Evolutionary conservation across 2,113 vertebrate species (phyloP).

Genomic region (Corythornis cristatus): DNA sequence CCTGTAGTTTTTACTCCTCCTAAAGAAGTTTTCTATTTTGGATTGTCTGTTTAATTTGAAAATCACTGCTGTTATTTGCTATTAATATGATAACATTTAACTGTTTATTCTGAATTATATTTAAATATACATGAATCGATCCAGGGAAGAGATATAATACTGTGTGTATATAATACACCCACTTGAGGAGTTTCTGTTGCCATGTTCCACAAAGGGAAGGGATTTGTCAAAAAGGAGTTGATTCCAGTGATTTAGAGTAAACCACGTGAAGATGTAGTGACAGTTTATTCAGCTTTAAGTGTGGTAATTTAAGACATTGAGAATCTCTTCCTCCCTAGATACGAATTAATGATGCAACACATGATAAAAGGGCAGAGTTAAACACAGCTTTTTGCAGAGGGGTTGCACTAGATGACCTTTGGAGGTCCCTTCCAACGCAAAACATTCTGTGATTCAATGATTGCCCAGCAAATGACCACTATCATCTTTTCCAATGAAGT

Average conservation of each 20-base stretch:
- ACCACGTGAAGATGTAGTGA: background rate
- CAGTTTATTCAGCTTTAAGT: background rate
- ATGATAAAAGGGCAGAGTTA: background rate
- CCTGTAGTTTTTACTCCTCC: background rate
- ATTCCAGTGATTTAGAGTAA: background rate
- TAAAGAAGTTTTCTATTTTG: background rate
- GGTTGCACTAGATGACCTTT: too few species aligned
- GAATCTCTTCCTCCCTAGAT: background rate
- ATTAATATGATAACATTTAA: background rate
- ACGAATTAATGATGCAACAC: background rate
- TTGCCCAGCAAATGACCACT: background rate
- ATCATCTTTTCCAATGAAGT: background rate
- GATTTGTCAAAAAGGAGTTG: background rate
- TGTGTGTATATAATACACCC: background rate
- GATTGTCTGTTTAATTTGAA: background rate
- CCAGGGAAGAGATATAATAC: background rate
- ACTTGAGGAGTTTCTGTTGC: background rate
- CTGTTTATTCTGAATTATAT: conserved; percentile 12
- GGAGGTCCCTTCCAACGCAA: too few species aligned
- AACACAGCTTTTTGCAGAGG: background rate
- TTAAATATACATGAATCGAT: background rate
- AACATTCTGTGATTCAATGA: too few species aligned
- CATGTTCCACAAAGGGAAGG: background rate
- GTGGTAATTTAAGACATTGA: background rate
- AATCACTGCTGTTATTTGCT: background rate